These are phyloP conservation scores for Lottia scabra DNA, from an alignment of 2,888 invertebrate genomes.

Conservation along the genomic window DNA sequence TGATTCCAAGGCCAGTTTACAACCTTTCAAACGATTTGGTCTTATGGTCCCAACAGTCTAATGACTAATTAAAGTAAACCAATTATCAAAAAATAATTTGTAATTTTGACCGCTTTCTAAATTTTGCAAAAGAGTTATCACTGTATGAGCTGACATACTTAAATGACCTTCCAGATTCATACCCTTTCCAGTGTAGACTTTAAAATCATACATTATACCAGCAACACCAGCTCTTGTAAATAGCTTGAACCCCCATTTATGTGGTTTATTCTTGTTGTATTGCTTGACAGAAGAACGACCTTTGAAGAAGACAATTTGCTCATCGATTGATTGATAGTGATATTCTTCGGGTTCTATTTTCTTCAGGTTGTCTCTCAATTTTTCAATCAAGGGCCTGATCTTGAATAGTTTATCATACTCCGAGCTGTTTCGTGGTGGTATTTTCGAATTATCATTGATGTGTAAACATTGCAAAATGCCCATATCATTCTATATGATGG, in stretches of 20 bases:
- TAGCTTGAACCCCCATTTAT: conserved; percentile 31
- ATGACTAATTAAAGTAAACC: conserved; percentile 7
- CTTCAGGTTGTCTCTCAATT: conserved; percentile 20
- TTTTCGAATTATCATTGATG: too few relatives aligned
- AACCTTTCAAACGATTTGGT: neutral
- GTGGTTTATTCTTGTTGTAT: conserved; percentile 27
- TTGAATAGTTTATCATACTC: too few relatives aligned
- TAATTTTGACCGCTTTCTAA: conserved; percentile 7
- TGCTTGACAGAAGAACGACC: conserved; percentile 22
- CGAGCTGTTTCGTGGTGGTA: too few relatives aligned
- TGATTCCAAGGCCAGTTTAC: neutral
- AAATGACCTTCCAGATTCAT: too few relatives aligned
- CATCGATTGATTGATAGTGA: conserved; percentile 25
- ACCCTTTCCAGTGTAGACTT: conserved; percentile 26
- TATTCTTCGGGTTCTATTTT: conserved; percentile 19
- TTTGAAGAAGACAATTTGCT: conserved; percentile 29
- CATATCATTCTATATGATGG: too few relatives aligned
- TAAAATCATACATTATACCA: conserved; percentile 31
- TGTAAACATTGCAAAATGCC: too few relatives aligned
- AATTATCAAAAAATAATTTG: too few relatives aligned
- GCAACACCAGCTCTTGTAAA: conserved; percentile 35
- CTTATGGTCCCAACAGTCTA: neutral
- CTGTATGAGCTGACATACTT: too few relatives aligned
- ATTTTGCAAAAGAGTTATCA: too few relatives aligned
- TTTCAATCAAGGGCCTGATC: too few relatives aligned